phyloP scores from a whole-genome alignment of 2,113 vertebrate genomes.

The Calidris pugnax region DNA sequence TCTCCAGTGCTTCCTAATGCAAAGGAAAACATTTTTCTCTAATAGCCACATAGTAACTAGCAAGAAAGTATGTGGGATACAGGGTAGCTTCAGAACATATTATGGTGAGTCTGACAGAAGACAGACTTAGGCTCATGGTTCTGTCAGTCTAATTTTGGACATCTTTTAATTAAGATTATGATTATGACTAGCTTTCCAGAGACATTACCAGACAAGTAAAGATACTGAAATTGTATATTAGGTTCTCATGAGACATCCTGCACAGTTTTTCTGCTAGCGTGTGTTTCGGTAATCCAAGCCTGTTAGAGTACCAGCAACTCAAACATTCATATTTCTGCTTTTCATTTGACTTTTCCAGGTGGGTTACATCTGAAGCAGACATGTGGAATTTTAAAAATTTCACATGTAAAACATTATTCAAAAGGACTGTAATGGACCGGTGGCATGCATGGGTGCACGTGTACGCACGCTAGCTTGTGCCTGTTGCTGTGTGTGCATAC shows the following conservation, averaged over 20 bases:
- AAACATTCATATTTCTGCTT: constrained; percentile 2
- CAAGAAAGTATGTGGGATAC: not conserved
- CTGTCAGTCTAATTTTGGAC: constrained; percentile 24
- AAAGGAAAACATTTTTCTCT: not conserved
- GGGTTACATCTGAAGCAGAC: not conserved
- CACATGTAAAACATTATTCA: not conserved
- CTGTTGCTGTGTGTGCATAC: not conserved
- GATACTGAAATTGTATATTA: not conserved
- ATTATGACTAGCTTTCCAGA: constrained; percentile 37
- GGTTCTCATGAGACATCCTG: not conserved
- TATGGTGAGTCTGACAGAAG: not conserved
- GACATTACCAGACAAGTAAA: not conserved
- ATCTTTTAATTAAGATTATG: constrained; percentile 36
- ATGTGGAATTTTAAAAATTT: not conserved
- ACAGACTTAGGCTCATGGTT: not conserved
- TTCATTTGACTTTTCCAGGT: constrained; percentile 14
- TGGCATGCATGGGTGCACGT: not conserved
- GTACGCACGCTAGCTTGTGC: not conserved
- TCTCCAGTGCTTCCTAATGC: not conserved
- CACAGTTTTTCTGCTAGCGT: not conserved
- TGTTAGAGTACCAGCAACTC: not conserved
- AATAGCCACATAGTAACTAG: not conserved
- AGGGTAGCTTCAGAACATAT: not conserved
- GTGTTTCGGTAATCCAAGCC: not conserved
- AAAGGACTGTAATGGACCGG: not conserved